Base-by-base conservation (phyloP, 2,797 vertebrate genomes). In the Gadopsis marmoratus region DNA sequence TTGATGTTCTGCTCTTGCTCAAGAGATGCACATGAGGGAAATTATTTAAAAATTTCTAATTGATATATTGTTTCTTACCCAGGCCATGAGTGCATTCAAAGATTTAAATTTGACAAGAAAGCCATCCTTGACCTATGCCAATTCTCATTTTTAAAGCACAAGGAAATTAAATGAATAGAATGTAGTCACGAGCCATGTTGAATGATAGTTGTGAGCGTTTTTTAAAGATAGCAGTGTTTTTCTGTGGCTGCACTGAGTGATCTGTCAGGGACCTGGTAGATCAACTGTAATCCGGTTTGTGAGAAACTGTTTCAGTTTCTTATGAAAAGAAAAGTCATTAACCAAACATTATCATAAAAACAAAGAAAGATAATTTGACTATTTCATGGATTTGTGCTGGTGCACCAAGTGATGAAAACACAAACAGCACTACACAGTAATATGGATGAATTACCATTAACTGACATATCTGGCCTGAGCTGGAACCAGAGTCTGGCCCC, bases 51-150 rank as follows among this genome's bases (percentile, higher is more conserved):
- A 50, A 26, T n/a, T 19, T 62, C 7, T 61, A n/a, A 60, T 29
- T 58, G 59, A 69, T 68, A 14, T 61, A n/a, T 79, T 79, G 37
- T 79, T 81, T 75, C 19, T 58, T 2, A 45, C 11, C 48, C 45
- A 7, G 14, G 33, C 48, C 60, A 16, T 12, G 19, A 62, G 41
- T 12, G 23, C 37, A 48, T 73, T 59, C 12, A 10, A 19, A 69
- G 7, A 48, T 59, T 61, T 82, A 53, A 56, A 6, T 39, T 58
- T 58, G 56, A 71, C 41, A 51, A 19, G 48, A 4, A 31, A 26
- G 35, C 2, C 35, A 13, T 48, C 31, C 21, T 56, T 74, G n/a
- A 66, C 69, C 47, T 68, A 19, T 70, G 51, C 39, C 39, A 23
- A 31, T 26, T 47, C 3, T 47, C 29, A 63, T 58, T 64, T 62